phyloP scores from a whole-genome alignment of 1,140 invertebrate genomes.

The Zaprionus gabonicus region DNA sequence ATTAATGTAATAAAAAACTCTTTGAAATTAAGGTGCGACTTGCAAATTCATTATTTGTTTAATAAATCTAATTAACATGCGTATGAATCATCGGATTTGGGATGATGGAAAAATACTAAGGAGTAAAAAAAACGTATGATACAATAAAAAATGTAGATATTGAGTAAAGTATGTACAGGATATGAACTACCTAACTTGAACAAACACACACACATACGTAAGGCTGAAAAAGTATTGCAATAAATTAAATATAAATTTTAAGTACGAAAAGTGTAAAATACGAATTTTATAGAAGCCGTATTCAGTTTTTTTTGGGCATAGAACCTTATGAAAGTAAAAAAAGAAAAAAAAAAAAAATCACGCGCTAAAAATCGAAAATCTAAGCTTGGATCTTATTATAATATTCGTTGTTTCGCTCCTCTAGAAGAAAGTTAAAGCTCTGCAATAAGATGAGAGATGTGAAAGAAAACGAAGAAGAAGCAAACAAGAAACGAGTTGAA shows the following conservation, averaged over 20 bases:
- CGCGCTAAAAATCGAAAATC: constrained; percentile 36
- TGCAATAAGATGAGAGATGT: constrained; percentile 10
- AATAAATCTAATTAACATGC: constrained; percentile 78
- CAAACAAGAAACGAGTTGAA: constrained; percentile 19
- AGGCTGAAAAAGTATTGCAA: no score
- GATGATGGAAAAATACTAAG: constrained; percentile 38
- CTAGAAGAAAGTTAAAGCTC: constrained; percentile 54
- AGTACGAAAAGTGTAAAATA: no score
- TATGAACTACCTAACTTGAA: no score
- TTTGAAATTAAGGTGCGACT: constrained; percentile 11
- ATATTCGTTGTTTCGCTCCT: constrained; percentile 37
- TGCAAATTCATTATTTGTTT: constrained; percentile 46
- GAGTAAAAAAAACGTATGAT: not conserved
- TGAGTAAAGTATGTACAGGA: no score
- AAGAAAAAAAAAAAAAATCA: not conserved
- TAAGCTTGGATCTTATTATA: constrained; percentile 17
- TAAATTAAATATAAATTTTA: no score
- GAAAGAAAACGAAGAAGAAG: constrained; percentile 26
- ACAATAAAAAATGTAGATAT: not conserved
- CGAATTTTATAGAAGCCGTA: no score
- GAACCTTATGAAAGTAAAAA: no score
- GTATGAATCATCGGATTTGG: constrained; percentile 65
- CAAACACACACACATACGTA: no score
- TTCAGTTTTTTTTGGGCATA: no score
- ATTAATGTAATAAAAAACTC: constrained; percentile 42